phyloP scores from a whole-genome alignment of 2,797 vertebrate species.

The Morus bassanus region DNA sequence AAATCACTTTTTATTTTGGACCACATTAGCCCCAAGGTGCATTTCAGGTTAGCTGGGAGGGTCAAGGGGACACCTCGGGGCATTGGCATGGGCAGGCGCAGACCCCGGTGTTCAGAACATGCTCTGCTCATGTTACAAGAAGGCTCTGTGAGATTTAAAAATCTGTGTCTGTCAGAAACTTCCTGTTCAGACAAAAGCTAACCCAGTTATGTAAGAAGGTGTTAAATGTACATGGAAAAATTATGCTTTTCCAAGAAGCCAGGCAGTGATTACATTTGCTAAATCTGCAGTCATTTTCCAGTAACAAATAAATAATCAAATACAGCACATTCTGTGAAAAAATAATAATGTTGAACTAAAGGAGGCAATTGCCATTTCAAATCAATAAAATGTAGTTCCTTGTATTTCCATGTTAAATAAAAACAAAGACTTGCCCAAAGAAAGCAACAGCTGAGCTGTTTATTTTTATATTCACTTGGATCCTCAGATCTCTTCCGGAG shows the following conservation, averaged over 20 bases:
- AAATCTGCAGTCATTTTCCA: constrained; percentile 52
- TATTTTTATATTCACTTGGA: constrained; percentile 25
- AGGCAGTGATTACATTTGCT: constrained; percentile 35
- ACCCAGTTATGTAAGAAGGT: constrained; percentile 58
- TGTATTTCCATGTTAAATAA: constrained; percentile 45
- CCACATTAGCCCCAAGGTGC: fast-evolving
- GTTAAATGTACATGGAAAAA: constrained; percentile 48
- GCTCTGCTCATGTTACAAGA: background rate
- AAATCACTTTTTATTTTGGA: background rate
- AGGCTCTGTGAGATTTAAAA: constrained; percentile 21
- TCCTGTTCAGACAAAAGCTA: constrained; percentile 57
- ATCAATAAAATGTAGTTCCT: constrained; percentile 39
- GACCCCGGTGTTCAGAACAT: background rate
- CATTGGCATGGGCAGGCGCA: background rate
- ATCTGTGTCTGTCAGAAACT: constrained; percentile 1
- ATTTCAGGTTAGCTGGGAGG: background rate
- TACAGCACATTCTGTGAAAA: constrained; percentile 32
- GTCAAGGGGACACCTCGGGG: background rate
- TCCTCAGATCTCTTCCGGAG: constrained; percentile 2
- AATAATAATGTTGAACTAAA: constrained; percentile 38
- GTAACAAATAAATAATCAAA: constrained; percentile 53
- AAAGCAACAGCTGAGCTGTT: constrained; percentile 15
- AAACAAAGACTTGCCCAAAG: constrained; percentile 19
- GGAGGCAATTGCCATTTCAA: constrained; percentile 45
- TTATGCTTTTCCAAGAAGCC: constrained; percentile 28